These are phyloP conservation scores for Enteromius radiatus DNA, from an alignment of 2,797 vertebrate genomes.

Conservation along the genomic window DNA sequence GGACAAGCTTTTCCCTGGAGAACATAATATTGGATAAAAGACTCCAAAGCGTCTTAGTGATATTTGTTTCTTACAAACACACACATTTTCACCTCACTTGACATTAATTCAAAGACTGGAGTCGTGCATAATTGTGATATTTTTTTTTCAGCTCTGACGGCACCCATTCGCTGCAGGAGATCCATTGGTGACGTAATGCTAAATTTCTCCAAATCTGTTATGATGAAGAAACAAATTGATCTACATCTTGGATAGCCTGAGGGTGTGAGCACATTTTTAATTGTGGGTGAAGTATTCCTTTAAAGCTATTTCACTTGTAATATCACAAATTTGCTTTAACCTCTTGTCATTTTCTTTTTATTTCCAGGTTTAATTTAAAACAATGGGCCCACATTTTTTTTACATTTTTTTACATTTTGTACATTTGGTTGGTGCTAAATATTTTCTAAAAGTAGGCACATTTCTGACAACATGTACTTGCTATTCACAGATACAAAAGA, in stretches of 20 bases:
- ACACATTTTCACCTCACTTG: no score
- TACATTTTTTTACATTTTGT: no score
- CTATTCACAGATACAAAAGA: background rate
- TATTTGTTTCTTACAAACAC: background rate
- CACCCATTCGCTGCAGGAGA: background rate
- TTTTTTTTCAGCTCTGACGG: background rate
- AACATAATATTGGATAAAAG: background rate
- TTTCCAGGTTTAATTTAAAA: background rate
- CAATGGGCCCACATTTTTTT: background rate
- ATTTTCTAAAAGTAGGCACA: constrained; percentile 9
- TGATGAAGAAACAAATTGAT: background rate
- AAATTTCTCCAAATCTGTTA: background rate
- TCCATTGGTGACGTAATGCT: background rate
- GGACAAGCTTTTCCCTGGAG: background rate
- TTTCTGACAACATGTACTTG: constrained; percentile 15
- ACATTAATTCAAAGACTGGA: background rate
- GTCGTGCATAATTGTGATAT: background rate
- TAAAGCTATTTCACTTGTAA: background rate
- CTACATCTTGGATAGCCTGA: background rate
- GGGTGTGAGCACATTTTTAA: background rate
- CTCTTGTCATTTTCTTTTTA: background rate
- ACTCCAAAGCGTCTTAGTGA: background rate
- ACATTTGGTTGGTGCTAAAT: background rate
- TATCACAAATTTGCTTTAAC: background rate
- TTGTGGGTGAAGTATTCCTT: background rate